Base-by-base conservation (phyloP, 2,113 vertebrate genomes). In the Ceyx melanurus region DNA sequence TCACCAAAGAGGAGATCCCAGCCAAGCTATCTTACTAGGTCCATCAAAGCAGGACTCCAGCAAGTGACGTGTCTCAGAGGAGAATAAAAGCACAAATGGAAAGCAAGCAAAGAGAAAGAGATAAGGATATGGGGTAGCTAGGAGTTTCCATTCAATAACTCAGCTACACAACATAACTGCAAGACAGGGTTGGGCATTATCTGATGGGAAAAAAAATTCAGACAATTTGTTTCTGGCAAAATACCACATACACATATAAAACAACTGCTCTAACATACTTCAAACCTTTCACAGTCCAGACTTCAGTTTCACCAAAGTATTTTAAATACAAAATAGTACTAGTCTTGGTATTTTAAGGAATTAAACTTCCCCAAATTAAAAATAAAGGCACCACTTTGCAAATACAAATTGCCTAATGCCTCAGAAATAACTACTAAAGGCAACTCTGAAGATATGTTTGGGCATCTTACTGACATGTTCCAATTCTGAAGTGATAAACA, bases 21-120 rank as follows among this genome's bases (percentile, higher is more conserved):
- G 91, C 40, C 92, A 94, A 94, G 74, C 71, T 85, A 93, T 87
- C 82, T 96, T 94, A 91, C 91, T 92, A 94, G 89, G 92, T 94
- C 89, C 94, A 93, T 25, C 92, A 94, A 95, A 94, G 89, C 80
- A 94, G 91, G 89, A 96, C 84, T 91, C 91, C 94, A 94, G 92
- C 91, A 94, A 93, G 81, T 87, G 91, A 85, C 46, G 22, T 56
- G 81, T 58, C 94, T 96, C 89, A 95, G 84, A 29, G 82, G 66
- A 92, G 66, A 93, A 83, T 85, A 92, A 92, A 93, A 96, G 82
- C 78, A 95, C 54, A 83, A 84, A 89, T 2, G 3, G 73, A 95
- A 92, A 82, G 79, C 86, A 95, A 95, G 87, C 78, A 89, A 90
- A 95, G 71, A 94, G 74, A 91, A 81, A 94, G 76, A 92, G 62